phyloP scores from a whole-genome alignment of 1,140 invertebrate species.

The Acromyrmex charruanus region DNA sequence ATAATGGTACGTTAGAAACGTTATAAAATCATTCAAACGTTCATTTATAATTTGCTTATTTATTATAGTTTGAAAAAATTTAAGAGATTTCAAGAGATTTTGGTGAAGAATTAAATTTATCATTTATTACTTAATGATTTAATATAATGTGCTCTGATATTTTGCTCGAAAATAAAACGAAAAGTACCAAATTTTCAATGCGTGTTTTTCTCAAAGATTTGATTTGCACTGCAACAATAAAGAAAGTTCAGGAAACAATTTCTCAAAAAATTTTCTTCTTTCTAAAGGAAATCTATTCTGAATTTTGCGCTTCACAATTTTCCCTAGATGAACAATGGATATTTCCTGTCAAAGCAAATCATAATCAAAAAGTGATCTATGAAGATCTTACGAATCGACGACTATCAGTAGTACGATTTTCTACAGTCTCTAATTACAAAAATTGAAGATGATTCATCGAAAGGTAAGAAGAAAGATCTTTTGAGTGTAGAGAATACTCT shows the following conservation, averaged over 20 bases:
- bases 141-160: constrained; percentile 9
- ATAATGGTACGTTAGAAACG: background rate
- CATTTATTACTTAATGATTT: constrained; percentile 14
- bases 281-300: background rate
- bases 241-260: constrained; percentile 42
- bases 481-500: background rate
- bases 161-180: background rate
- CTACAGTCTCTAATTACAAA: background rate
- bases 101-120: background rate
- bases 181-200: background rate
- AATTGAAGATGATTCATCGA: background rate
- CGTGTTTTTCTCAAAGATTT: constrained; percentile 25
- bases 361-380: background rate
- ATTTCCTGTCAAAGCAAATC: constrained; percentile 33
- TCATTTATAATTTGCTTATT: background rate
- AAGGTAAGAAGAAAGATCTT: background rate
- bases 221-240: constrained; percentile 1
- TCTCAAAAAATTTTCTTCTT: constrained; percentile 33
- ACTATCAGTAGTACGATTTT: background rate
- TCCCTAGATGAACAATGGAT: constrained; percentile 25
- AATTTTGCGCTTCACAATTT: constrained; percentile 38
- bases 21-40: background rate
- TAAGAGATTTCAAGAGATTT: background rate
- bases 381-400: background rate
- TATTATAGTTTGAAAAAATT: background rate